Evolutionary conservation across 2,888 invertebrate species (phyloP), one percentile per base, ranked within the genome.

Genomic region (Scaptomyza parva): DNA sequence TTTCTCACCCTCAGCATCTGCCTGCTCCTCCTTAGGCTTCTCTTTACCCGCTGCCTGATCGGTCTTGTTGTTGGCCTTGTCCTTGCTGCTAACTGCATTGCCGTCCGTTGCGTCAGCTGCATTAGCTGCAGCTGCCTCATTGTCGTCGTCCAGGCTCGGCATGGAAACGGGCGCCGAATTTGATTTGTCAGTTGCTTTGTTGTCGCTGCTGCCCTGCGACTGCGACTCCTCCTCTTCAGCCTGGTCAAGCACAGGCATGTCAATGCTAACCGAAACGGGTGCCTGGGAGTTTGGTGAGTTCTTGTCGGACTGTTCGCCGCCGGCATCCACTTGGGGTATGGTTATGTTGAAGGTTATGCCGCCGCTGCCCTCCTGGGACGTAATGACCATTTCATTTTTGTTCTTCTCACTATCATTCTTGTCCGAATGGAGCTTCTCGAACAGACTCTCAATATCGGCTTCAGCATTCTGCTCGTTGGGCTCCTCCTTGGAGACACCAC

Each of bases 351-450:
- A 92, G 9, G 92, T 92, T 9, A 92, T 91, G 40, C 91, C 92
- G 2, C 90, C 91, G 33, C 90, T 88, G 53, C 91, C 91, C 67
- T 92, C 91, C 70, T 92, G 92, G 18, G 91, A 92, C 43, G 92
- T 92, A 48, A 92, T 92, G 9, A 92, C 91, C 67, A 92, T 91
- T 52, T 91, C 91, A 48, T 86, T 74, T 50, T 76, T 79, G 40
- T 86, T 86, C 35, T 73, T 71, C 39, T 79, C 89, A 47, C 80
- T 81, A 9, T 92, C 92, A 6, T 85, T 82, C 69, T 92, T 92
- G 54, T 92, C 92, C 47, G 92, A 92, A 77, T 92, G 92, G 82
- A 92, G 88, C 75, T 92, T 92, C 68, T 92, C 92, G 48, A 92
- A 92, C 66, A 92, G 90, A 73, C 92, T 92, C 68, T 92, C 92